phyloP scores from a whole-genome alignment of 1,140 invertebrate genomes.

The Pogonus chalceus region DNA sequence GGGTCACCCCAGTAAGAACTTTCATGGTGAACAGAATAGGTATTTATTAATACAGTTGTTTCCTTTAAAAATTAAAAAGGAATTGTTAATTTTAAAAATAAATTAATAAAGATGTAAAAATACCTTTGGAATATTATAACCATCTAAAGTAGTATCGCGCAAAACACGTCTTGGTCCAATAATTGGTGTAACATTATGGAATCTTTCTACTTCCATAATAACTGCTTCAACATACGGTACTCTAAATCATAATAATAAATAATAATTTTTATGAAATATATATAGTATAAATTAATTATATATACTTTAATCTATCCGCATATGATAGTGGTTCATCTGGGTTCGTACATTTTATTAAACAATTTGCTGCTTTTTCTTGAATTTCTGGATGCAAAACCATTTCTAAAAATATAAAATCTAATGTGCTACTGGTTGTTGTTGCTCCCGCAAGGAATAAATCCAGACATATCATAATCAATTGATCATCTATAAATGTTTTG shows the following conservation, averaged over 20 bases:
- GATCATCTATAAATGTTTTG: slow-evolving; percentile 44
- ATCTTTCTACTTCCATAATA: slow-evolving; percentile 45
- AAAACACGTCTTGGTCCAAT: slow-evolving; percentile 56
- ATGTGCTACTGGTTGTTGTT: slow-evolving; percentile 58
- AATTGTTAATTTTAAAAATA: neutral
- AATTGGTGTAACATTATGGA: slow-evolving; percentile 45
- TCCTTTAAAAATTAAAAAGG: slow-evolving; percentile 30
- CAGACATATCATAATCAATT: slow-evolving; percentile 55
- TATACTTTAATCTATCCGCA: slow-evolving; percentile 25
- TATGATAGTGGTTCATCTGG: slow-evolving; percentile 30
- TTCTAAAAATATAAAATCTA: slow-evolving; percentile 62
- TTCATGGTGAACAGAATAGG: slow-evolving; percentile 54
- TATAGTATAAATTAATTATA: neutral
- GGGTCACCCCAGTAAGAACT: slow-evolving; percentile 54
- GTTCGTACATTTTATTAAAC: slow-evolving; percentile 48
- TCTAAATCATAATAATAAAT: slow-evolving; percentile 28
- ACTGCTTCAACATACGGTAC: slow-evolving; percentile 47
- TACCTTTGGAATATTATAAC: slow-evolving; percentile 56
- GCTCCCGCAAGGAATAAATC: slow-evolving; percentile 63
- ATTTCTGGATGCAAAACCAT: slow-evolving; percentile 53
- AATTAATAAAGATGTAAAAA: slow-evolving; percentile 6
- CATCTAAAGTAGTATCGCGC: slow-evolving; percentile 44
- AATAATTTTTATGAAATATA: neutral
- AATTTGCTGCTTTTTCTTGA: slow-evolving; percentile 53
- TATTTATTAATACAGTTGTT: slow-evolving; percentile 50